These are phyloP conservation scores for Petrocephalus zakoni DNA, from an alignment of 2,113 vertebrate species.

Conservation along the genomic window DNA sequence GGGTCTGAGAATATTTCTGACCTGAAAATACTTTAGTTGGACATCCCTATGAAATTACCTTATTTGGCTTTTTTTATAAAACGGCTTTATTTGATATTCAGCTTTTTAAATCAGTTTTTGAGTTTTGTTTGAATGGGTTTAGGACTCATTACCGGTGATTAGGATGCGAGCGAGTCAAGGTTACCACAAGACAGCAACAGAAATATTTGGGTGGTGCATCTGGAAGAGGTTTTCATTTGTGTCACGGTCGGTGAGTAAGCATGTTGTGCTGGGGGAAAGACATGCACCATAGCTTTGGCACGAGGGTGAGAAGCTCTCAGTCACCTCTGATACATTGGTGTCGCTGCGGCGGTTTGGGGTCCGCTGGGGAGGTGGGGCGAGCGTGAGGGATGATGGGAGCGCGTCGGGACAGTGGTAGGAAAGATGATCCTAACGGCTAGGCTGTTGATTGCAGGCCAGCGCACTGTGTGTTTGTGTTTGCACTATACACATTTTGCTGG, in stretches of 20 bases:
- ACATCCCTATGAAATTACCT: neutral
- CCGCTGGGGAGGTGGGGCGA: neutral
- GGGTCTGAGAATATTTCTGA: neutral
- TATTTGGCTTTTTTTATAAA: neutral
- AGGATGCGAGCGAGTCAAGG: neutral
- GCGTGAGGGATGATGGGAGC: neutral
- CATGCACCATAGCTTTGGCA: neutral
- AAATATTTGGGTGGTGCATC: neutral
- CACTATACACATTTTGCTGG: neutral
- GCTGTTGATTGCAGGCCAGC: neutral
- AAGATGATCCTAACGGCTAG: neutral
- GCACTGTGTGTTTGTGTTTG: neutral
- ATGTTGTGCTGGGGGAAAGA: slow-evolving; percentile 4
- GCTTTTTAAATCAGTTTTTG: neutral
- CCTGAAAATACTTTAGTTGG: neutral
- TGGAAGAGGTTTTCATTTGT: neutral
- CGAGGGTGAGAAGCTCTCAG: neutral
- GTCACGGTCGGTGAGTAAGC: slow-evolving; percentile 14
- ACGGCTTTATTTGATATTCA: neutral
- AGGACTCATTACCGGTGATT: too few species aligned
- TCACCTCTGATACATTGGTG: neutral
- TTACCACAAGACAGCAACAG: neutral
- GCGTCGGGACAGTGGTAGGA: neutral
- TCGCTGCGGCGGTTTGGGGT: neutral
- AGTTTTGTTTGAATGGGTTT: neutral